Evolutionary conservation across 2,888 invertebrate genomes (phyloP), one percentile per base, ranked within the genome.

Genomic region (Tuta absoluta): DNA sequence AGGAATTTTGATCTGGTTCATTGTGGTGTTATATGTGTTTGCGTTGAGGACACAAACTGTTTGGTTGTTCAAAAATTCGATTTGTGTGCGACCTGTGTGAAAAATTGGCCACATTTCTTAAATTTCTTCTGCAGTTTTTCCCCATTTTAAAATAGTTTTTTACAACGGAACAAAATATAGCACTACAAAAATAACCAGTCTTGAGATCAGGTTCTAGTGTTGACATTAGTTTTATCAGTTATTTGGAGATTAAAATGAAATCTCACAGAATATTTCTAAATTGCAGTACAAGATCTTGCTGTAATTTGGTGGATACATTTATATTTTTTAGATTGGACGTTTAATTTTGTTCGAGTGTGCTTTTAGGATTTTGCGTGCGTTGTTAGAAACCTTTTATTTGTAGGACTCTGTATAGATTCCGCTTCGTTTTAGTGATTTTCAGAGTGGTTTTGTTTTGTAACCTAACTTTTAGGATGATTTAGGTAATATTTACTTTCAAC

Each of bases 351-450:
- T 68, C 65, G 68, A 69, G 73, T 75, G 73, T 72, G 77, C 76
- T 79, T 66, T 75, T 75, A 72, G 72, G 74, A 66, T 69, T 71
- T 77, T 74, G 75, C 72, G 71, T 71, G 78, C 79, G 74, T 75
- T 78, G 72, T 75, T 81, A 77, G 75, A 66, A 57, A 58, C 23
- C 17, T 53, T 62, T 53, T 73, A 70, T 76, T 75, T 69, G 69
- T 82, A 78, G 75, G 78, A 71, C 62, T 66, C 11, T 64, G 66
- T 69, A 70, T 74, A 73, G 66, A 67, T 74, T 71, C n/a, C 67
- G 78, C 76, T 77, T 78, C 51, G 28, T 59, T 63, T 73, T 71
- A 72, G 75, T 67, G 75, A 71, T 59, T 58, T 68, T 57, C 51
- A 38, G 71, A 72, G 72, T 75, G 72, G 67, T 37, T 63, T 65